Conservation (phyloP, 2,797 vertebrate genomes). For the Anomalospiza imberbis region DNA sequence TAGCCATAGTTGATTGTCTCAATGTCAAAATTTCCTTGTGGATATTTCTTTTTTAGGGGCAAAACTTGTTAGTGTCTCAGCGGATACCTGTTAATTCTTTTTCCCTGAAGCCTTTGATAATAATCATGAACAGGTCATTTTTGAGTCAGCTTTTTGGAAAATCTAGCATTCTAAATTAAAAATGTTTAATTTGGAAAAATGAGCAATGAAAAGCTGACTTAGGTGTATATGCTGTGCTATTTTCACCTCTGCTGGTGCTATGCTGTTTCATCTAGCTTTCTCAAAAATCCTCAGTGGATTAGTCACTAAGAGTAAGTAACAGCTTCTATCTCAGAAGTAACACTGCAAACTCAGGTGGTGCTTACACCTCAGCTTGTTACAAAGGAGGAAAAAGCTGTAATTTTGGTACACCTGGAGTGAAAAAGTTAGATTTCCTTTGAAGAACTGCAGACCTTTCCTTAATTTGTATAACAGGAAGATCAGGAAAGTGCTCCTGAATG, state of each 20-base stretch:
- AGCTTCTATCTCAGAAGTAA: not conserved
- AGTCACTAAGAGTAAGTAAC: not conserved
- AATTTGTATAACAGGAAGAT: not conserved
- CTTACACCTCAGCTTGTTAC: not conserved
- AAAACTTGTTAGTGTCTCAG: not conserved
- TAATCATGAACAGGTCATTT: not conserved
- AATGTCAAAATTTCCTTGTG: not conserved
- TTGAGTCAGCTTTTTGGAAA: not conserved
- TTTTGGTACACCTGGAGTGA: not conserved
- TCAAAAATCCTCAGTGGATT: not conserved
- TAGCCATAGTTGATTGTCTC: not conserved
- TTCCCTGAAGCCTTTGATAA: not conserved
- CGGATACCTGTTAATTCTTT: not conserved
- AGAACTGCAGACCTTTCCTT: not conserved
- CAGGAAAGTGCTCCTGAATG: not conserved
- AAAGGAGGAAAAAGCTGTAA: not conserved
- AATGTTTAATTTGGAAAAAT: not conserved
- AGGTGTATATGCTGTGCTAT: not conserved
- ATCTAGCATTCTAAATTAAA: not conserved
- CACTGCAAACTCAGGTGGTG: not conserved
- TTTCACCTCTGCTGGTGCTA: not conserved
- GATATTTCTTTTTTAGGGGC: not conserved
- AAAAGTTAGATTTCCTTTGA: not conserved
- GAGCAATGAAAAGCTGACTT: not conserved
- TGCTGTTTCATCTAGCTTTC: not conserved